Conservation (phyloP, 1,140 invertebrate genomes). For the Ceratitis capitata region DNA sequence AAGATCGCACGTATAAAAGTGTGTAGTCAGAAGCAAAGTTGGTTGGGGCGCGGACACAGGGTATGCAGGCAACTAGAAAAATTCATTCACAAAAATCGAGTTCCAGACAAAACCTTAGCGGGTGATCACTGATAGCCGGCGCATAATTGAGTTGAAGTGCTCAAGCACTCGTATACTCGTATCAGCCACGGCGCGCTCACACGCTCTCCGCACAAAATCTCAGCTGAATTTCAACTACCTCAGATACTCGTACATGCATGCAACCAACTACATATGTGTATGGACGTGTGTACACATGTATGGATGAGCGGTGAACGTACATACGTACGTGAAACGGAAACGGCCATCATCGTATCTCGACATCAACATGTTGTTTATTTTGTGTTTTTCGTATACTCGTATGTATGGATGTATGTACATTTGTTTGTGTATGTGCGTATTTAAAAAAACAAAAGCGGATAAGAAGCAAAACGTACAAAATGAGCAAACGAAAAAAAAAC, state of each 20-base stretch:
- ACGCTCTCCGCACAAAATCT: not conserved
- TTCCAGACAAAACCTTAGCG: not conserved
- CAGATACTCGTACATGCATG: not conserved
- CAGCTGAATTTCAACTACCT: not conserved
- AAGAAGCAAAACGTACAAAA: slow-evolving; percentile 17
- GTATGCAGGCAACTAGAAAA: slow-evolving; percentile 5
- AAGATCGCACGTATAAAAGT: too few species aligned
- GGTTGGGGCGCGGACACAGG: too few species aligned
- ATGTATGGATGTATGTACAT: not conserved
- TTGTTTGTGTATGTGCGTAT: not conserved
- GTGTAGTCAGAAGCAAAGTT: too few species aligned
- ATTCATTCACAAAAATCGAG: slow-evolving; percentile 35
- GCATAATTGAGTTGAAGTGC: not conserved
- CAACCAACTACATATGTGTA: too few species aligned
- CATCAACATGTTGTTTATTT: slow-evolving; percentile 42
- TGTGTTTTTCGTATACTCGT: not conserved
- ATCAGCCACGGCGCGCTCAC: not conserved
- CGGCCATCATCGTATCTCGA: slow-evolving; percentile 58
- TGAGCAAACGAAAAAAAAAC: not conserved
- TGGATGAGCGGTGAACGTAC: too few species aligned
- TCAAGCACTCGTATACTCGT: not conserved
- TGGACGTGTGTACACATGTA: too few species aligned
- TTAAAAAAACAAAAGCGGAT: not conserved
- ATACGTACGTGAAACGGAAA: slow-evolving; percentile 58
- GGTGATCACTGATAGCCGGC: not conserved